Conservation (phyloP, 2,888 invertebrate genomes). For the Caenorhabditis auriculariae region DNA sequence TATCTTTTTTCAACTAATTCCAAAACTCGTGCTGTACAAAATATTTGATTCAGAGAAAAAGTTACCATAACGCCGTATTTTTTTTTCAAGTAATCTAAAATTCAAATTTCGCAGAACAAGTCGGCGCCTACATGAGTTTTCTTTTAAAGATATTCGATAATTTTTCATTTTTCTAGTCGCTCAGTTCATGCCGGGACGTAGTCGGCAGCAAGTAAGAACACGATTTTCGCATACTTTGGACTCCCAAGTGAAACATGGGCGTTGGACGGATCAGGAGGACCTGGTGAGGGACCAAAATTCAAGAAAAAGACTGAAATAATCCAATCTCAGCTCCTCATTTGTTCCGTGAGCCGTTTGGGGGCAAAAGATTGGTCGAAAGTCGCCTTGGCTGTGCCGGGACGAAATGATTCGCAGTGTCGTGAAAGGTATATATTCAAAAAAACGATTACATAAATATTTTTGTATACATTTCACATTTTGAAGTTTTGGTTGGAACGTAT, state of each 20-base stretch:
- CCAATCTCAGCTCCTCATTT: constrained; percentile 48
- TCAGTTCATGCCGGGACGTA: constrained; percentile 54
- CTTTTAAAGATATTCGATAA: neutral
- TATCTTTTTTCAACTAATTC: constrained; percentile 2
- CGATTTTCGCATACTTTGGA: constrained; percentile 49
- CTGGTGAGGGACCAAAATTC: constrained; percentile 18
- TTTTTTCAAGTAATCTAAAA: too few relatives aligned
- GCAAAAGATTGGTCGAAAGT: constrained; percentile 53
- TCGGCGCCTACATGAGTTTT: too few relatives aligned
- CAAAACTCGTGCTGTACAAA: too few relatives aligned
- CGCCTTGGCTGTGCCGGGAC: constrained; percentile 58
- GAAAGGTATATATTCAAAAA: constrained; percentile 56
- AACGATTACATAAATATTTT: neutral
- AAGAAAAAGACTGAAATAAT: neutral
- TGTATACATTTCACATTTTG: too few relatives aligned
- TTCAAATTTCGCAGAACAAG: too few relatives aligned
- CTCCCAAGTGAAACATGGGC: constrained; percentile 43
- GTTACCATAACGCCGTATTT: neutral
- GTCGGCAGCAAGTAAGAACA: constrained; percentile 42
- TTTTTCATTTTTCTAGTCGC: constrained; percentile 37
- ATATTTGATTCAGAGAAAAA: too few relatives aligned
- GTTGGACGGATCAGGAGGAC: constrained; percentile 59
- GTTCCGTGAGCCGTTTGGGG: constrained; percentile 42
- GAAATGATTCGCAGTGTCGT: constrained; percentile 63
- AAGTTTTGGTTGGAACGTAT: too few relatives aligned